A percentile compares a stretch with the other conserved stretches of the same genome.
These are phyloP conservation scores for Cynaeus angustus DNA, from an alignment of 2,888 invertebrate genomes.

Conservation along the genomic window DNA sequence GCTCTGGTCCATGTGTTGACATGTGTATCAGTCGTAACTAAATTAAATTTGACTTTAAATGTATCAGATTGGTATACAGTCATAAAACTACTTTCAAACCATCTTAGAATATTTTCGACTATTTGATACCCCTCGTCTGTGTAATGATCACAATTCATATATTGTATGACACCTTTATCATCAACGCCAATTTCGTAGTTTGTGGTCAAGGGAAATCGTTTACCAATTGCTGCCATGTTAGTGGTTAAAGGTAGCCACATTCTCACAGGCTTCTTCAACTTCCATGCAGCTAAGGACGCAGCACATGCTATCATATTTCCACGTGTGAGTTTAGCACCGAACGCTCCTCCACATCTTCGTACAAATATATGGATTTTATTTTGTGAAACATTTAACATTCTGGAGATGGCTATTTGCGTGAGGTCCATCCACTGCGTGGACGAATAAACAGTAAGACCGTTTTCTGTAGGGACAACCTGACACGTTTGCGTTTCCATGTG, in stretches of 20 bases:
- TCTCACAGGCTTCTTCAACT: constrained; percentile 79
- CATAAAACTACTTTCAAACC: constrained; percentile 47
- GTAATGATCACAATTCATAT: constrained; percentile 75
- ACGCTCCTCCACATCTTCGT: constrained; percentile 86
- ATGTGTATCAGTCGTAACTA: constrained; percentile 77
- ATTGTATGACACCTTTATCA: constrained; percentile 79
- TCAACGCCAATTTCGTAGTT: constrained; percentile 81
- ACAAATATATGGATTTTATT: constrained; percentile 82
- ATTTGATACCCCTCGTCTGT: constrained; percentile 74
- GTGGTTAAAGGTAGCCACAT: constrained; percentile 82
- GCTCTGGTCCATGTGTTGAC: constrained; percentile 79
- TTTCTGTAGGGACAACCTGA: constrained; percentile 78
- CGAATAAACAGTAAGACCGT: constrained; percentile 78
- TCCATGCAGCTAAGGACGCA: constrained; percentile 81
- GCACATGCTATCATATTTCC: constrained; percentile 76
- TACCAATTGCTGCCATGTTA: constrained; percentile 82
- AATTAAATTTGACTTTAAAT: constrained; percentile 71
- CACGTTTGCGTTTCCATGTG: constrained; percentile 84
- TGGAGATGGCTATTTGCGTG: constrained; percentile 74
- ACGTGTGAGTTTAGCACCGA: constrained; percentile 85
- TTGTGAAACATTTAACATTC: constrained; percentile 38
- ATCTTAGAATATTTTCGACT: constrained; percentile 73
- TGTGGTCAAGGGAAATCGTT: constrained; percentile 76
- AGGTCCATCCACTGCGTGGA: constrained; percentile 80
- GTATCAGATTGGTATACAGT: constrained; percentile 77